Evolutionary conservation across 2,113 vertebrate genomes (phyloP).

Genomic region (Amazona vittata): DNA sequence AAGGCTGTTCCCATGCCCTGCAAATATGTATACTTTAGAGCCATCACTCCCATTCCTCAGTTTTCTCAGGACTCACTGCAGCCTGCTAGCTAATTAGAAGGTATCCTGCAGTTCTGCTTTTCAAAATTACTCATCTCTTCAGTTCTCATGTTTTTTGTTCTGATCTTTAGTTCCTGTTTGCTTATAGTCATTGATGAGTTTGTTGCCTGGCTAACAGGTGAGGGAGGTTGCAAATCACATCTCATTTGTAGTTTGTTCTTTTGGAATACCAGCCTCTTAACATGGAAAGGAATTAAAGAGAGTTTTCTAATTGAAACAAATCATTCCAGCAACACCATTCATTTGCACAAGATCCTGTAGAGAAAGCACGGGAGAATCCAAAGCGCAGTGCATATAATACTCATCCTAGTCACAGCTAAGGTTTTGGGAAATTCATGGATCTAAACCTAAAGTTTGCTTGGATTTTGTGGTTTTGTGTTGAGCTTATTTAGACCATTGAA

Average conservation of each 20-base stretch:
- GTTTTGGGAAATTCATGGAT: not conserved
- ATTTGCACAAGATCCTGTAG: not conserved
- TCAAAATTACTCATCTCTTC: not conserved
- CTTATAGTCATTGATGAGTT: constrained; percentile 12
- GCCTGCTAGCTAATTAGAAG: constrained; percentile 45
- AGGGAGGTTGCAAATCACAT: not conserved
- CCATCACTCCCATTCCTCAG: not conserved
- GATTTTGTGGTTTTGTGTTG: not conserved
- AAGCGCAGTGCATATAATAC: not conserved
- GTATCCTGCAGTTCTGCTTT: not conserved
- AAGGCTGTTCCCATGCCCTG: not conserved
- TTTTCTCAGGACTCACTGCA: not conserved
- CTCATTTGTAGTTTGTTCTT: not conserved
- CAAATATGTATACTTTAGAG: not conserved
- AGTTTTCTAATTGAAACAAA: constrained; percentile 13
- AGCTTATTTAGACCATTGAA: not conserved
- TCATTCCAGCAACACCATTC: not conserved
- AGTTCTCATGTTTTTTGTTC: not conserved
- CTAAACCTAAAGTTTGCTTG: not conserved
- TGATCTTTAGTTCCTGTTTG: not conserved
- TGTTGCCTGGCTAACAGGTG: constrained; percentile 1
- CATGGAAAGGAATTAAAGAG: not conserved
- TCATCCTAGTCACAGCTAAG: not conserved
- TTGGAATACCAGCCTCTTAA: not conserved
- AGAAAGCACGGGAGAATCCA: not conserved